Base-by-base conservation (phyloP, 2,113 vertebrate genomes). In the Podiceps cristatus region DNA sequence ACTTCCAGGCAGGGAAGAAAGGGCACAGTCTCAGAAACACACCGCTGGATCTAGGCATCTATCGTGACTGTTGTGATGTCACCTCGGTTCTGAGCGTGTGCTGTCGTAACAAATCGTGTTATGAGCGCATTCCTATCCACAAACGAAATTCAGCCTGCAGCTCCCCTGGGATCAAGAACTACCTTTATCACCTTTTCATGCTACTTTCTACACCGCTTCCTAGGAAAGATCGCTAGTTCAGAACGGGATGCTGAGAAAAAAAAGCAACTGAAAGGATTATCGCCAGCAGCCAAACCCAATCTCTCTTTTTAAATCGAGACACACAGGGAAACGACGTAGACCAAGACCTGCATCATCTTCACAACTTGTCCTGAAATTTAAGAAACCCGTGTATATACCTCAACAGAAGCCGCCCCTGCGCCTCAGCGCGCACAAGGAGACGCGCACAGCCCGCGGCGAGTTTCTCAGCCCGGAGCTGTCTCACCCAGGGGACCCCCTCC, bases 261-360 rank as follows among this genome's bases (percentile, higher is more conserved):
- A 44, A 45, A 2, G 58, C 35, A 58, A 35, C 44, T 4, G 16
- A 45, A 52, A 22, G 33, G n/a, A 37, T 33, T 13, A n/a, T 4
- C 5, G 4, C 44, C 40, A 16, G n/a, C 24, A 37, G 40, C 31
- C n/a, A 11, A 20, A 17, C 35, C 4, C 11, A 35, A 37, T 10
- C 19, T 29, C 31, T 14, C 10, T 2, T 33, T 71, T 40, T 11
- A 42, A 44, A 67, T 1, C 1, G 29, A 49, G 44, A 29, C 19
- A 5, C 16, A 12, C 1, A 10, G 42, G 11, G 33, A 52, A 82
- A 13, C 29, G 3, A 28, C 0, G 25, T 1, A 11, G 66, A n/a
- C 35, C 68, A 9, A 24, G 27, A 47, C 11, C 60, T 7, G 33
- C 59, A 47, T 5, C 52, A 16, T 83, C 64, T 76, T 20, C 44